Evolutionary conservation across 1,140 invertebrate genomes (phyloP), one percentile per base, ranked within the genome.

Genomic region (Drosophila lacertosa): DNA sequence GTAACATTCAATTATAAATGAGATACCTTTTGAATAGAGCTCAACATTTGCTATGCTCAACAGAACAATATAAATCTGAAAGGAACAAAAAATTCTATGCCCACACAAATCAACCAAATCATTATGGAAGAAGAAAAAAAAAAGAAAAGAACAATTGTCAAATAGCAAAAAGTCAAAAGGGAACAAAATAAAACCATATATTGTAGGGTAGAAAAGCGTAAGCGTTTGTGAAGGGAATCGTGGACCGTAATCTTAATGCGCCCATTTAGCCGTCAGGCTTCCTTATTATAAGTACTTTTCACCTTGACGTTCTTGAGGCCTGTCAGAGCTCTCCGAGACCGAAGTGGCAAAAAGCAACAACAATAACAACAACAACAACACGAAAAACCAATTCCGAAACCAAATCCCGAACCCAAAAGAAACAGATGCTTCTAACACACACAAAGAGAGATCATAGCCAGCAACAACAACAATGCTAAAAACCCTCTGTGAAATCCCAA

Each of bases 371-470:
- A 68, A 44, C 37, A 59, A 77, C 58, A 51, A 26, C 47, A 63
- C 40, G 55, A 51, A 53, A 64, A 70, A 35, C 33, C 29, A 62
- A 66, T 39, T 59, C 39, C 77, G 20, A 53, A 72, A 39, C 57
- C 47, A 42, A 71, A 47, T 66, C 45, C 71, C 54, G 55, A 66
- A 71, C 16, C 24, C 40, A 50, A 42, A 35, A 79, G 77, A 69
- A 83, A 84, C 80, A 84, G 81, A 84, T 84, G 65, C 65, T 84
- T 84, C 81, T 74, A 86, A 69, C 48, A 75, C 51, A 58, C 53
- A 57, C 44, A 73, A 58, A 58, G 77, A 86, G 68, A 74, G 80
- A 84, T 84, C 81, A 84, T 86, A 86, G 84, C 81, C 57, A 80
- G 62, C 51, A 44, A 39, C 47, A 70, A 40, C 18, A 74, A 54